Evolutionary conservation across 2,113 vertebrate genomes (phyloP).

Genomic region (Trogon melanurus): DNA sequence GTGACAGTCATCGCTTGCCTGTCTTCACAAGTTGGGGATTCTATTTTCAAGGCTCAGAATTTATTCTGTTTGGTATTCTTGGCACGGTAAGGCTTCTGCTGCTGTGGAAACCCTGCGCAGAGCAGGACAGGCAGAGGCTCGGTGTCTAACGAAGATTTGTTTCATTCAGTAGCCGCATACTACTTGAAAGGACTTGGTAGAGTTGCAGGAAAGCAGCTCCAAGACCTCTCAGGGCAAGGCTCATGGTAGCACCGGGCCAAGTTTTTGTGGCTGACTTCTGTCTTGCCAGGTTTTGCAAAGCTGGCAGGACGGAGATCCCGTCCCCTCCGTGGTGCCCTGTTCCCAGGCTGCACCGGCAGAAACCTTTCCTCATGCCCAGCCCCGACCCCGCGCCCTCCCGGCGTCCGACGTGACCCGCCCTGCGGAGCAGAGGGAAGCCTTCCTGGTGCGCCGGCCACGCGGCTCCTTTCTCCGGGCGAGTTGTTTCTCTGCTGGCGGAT

Average conservation of each 20-base stretch:
- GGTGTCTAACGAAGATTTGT: background rate
- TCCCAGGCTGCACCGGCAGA: background rate
- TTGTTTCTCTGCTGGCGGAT: background rate
- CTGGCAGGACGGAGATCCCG: background rate
- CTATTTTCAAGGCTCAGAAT: background rate
- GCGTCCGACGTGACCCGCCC: background rate
- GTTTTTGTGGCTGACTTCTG: background rate
- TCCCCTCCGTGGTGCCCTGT: background rate
- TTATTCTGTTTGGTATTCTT: background rate
- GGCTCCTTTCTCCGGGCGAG: background rate
- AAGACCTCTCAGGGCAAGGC: background rate
- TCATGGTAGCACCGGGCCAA: background rate
- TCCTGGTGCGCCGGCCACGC: background rate
- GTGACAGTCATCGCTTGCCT: background rate
- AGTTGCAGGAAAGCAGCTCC: background rate
- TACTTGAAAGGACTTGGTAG: background rate
- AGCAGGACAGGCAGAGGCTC: background rate
- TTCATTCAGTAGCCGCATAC: background rate
- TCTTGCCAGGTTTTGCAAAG: background rate
- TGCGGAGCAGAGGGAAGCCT: background rate
- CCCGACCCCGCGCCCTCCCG: accelerated
- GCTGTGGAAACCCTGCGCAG: background rate
- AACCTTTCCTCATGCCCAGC: background rate
- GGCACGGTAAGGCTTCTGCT: background rate
- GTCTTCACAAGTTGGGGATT: background rate